phyloP scores from a whole-genome alignment of 2,113 vertebrate species.

The Tyrannus savana region DNA sequence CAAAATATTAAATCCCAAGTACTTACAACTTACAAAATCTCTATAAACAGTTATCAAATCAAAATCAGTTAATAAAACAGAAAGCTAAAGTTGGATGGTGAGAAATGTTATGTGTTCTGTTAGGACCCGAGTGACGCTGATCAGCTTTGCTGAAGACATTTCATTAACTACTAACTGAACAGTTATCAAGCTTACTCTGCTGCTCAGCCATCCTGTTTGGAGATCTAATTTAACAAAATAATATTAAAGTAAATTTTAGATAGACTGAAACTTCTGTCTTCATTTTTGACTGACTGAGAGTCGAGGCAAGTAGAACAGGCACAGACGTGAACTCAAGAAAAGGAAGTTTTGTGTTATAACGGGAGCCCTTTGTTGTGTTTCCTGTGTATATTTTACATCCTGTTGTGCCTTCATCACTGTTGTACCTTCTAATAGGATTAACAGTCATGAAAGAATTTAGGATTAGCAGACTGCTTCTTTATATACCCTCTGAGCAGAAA shows the following conservation, averaged over 20 bases:
- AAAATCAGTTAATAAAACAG: background rate
- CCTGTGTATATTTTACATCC: background rate
- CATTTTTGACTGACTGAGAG: background rate
- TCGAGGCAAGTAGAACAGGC: background rate
- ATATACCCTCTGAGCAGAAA: background rate
- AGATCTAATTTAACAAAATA: background rate
- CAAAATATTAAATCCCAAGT: background rate
- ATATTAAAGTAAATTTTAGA: background rate
- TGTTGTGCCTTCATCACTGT: background rate
- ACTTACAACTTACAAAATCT: background rate
- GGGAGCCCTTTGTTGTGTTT: background rate
- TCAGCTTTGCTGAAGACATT: background rate
- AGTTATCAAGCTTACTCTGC: background rate
- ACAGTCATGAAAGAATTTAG: fast-evolving
- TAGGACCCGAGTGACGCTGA: background rate
- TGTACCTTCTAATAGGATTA: slow-evolving; percentile 32
- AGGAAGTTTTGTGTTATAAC: background rate
- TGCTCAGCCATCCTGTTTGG: background rate
- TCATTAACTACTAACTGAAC: background rate
- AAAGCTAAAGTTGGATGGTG: background rate
- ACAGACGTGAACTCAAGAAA: background rate
- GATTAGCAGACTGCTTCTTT: slow-evolving; percentile 28
- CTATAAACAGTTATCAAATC: background rate
- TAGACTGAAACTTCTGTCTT: background rate
- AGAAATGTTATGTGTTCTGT: background rate